Evolutionary conservation across 1,140 invertebrate species (phyloP), one percentile per base, ranked within the genome.

Genomic region (Paralvinella palmiformis): DNA sequence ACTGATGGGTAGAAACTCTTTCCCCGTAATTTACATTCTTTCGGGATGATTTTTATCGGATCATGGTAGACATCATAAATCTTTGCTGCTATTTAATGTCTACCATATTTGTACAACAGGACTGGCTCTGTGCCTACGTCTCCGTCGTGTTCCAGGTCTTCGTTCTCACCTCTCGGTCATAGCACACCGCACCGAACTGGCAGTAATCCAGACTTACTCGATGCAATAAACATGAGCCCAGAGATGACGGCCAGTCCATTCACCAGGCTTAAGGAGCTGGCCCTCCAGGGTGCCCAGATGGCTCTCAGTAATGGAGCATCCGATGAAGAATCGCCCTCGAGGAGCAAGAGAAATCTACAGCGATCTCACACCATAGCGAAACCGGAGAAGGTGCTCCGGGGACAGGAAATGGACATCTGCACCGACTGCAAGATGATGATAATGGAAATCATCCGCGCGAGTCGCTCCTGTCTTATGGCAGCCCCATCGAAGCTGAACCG

Each of bases 381-480:
- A 56, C 77, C 75, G 48, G 75, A 73, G 45, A 82, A 59, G 67
- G 62, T 3, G 66, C 64, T 57, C 62, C 70, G 88, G 68, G 90
- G 90, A 52, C 86, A 91, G 37, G 85, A 90, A 70, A 91, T 93
- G 86, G 86, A 88, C 35, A 91, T 96, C 22, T 97, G 93, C 77
- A 88, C 91, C 73, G 93, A 96, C 82, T 97, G 94, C 81, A 92
- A 93, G 75, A 88, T 89, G 7, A 91, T 96, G 89, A 89, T 96
- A 35, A 85, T 92, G 66, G 91, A 95, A 80, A 94, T 95, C 73
- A 94, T 95, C 71, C 89, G 77, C 13, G 77, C 79, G 45, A 76
- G 76, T 66, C 69, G 78, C 33, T 70, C 72, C 3, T 65, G 41
- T 33, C 53, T 68, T 13, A 37, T 52, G 13, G 41, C 50, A 10